Evolutionary conservation across 2,888 invertebrate genomes (phyloP).

Genomic region (Xanthorhoe designata): DNA sequence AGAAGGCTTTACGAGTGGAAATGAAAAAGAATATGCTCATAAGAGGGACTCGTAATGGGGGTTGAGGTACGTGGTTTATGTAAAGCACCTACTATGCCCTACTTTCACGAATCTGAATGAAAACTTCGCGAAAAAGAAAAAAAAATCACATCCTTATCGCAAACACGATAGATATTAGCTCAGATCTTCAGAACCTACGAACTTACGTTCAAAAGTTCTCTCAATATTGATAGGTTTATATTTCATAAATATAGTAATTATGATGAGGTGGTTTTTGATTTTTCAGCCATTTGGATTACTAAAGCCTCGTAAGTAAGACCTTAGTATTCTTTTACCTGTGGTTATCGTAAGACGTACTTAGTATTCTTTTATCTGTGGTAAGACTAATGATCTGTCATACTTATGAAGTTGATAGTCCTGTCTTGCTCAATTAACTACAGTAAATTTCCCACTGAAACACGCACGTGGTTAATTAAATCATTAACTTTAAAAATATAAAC

Average conservation of each 20-base stretch:
- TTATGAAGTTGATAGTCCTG: too few relatives aligned
- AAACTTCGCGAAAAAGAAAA: not conserved
- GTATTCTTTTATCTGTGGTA: too few relatives aligned
- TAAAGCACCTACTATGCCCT: constrained; percentile 2
- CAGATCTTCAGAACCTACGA: not conserved
- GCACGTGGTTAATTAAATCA: not conserved
- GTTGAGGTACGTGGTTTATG: constrained; percentile 4
- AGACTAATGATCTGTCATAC: not conserved
- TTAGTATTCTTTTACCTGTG: too few relatives aligned
- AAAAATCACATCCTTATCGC: not conserved
- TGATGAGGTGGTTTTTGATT: too few relatives aligned
- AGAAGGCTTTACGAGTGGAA: constrained; percentile 18
- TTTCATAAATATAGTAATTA: too few relatives aligned
- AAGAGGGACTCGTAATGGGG: constrained; percentile 10
- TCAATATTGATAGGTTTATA: too few relatives aligned
- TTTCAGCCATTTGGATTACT: too few relatives aligned
- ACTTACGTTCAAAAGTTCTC: not conserved
- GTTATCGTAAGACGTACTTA: too few relatives aligned
- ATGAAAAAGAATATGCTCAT: constrained; percentile 18
- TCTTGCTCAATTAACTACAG: not conserved
- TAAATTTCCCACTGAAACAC: not conserved
- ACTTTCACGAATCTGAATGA: not conserved
- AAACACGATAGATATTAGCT: not conserved
- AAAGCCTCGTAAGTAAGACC: too few relatives aligned
- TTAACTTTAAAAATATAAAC: not conserved